Evolutionary conservation across 37 sponge, comb jelly and placozoan species (phyloP), one percentile per base, ranked within the genome.

Genomic region (Agelas oroides): DNA sequence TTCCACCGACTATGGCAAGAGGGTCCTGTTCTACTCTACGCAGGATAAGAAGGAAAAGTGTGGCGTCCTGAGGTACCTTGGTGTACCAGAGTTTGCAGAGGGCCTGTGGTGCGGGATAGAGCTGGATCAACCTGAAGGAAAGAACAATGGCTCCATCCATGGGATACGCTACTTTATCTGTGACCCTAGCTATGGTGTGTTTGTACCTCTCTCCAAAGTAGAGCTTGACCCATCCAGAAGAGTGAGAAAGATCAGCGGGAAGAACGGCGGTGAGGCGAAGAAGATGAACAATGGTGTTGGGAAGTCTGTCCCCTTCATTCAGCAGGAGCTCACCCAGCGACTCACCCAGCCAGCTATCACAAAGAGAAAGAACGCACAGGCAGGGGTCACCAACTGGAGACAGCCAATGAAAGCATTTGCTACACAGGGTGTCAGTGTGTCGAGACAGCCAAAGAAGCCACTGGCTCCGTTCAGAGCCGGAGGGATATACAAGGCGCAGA

Each of bases 31-130:
- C 75, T 66, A 78, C 27, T 79, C 90, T 25, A 54, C 33, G 0
- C 55, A 67, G 21, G 85, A 90, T 70, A 90, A 84, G 58, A 79
- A 79, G 31, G 37, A 79, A 36, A 84, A 79, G 56, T 65, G 74
- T 25, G 90, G 90, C 16, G 59, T 64, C 2, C 75, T 90, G 39
- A 63, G 90, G 1, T 90, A 80, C 39, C 60, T 66, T 32, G 90
- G 90, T 30, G 53, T 24, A 52, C 80, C 85, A 53, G 90, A 90
- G 75, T 90, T 90, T 59, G 77, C 90, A 0, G 61, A 63, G 20
- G 90, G 90, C 0, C 18, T 60, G 36, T 90, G 90, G 90, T 84
- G 90, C 84, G 90, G 90, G 2, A 59, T 90, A 13, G 90, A 84
- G 33, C 75, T 90, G 59, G 86, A 90, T 60, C 32, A 72, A 15